These are phyloP conservation scores for Aphelinus certus DNA, from an alignment of 1,140 invertebrate species.

Conservation along the genomic window DNA sequence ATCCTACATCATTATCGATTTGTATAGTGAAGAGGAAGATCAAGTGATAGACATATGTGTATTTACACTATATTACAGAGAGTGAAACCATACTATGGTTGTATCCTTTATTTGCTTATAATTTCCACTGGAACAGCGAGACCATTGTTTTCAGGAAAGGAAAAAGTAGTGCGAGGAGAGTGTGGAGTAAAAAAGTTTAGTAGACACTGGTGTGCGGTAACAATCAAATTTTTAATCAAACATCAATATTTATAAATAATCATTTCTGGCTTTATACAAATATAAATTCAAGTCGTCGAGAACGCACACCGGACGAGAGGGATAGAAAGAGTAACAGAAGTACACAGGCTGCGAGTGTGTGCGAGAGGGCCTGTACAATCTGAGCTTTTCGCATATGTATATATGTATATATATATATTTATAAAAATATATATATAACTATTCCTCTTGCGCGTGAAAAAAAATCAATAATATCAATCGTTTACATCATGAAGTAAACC, in stretches of 20 bases:
- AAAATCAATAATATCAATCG: conserved; percentile 7
- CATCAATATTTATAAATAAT: conserved; percentile 61
- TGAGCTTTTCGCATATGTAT: conserved; percentile 14
- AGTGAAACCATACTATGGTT: no score
- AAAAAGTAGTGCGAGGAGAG: neutral
- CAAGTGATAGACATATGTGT: no score
- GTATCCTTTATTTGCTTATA: no score
- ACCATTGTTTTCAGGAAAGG: neutral
- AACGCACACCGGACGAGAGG: conserved; percentile 38
- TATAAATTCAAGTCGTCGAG: conserved; percentile 44
- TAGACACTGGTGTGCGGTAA: conserved; percentile 53
- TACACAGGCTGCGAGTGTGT: neutral
- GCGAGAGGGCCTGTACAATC: conserved; percentile 11
- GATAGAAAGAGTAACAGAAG: conserved; percentile 21
- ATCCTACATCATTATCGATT: no score
- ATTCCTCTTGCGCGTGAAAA: neutral
- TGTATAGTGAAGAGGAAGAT: no score
- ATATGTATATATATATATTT: conserved; percentile 5
- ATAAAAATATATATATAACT: conserved; percentile 22
- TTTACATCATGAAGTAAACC: neutral
- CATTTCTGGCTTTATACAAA: conserved; percentile 57
- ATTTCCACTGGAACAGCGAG: neutral
- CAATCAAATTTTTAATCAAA: conserved; percentile 60
- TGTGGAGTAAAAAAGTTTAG: conserved; percentile 44
- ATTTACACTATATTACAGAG: no score